Base-by-base conservation (phyloP, 2,113 vertebrate genomes). In the Centropus bengalensis region DNA sequence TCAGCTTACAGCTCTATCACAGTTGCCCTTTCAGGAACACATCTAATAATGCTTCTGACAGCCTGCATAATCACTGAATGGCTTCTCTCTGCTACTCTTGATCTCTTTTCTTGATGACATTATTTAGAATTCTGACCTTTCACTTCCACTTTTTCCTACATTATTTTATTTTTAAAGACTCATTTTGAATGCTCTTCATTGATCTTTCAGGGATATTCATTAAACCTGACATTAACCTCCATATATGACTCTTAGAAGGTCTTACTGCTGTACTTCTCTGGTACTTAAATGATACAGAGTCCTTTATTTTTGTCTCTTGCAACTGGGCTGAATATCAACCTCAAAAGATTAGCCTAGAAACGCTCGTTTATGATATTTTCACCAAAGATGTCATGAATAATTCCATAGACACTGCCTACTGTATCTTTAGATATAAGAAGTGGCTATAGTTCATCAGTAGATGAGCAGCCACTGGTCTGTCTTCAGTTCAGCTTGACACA, bases 51-150 rank as follows among this genome's bases (percentile, higher is more conserved):
- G 55, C 22, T 23, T 88, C 59, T 92, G 89, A 86, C 74, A 89
- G 78, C 21, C n/a, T 30, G n/a, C 63, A 33, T 71, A 52, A 89
- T 89, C 64, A 91, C 64, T 21, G 56, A 94, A 71, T 47, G 77
- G 47, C 68, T 77, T 86, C 60, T 58, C 51, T 58, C 80, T 84
- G 32, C 51, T 89, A 45, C 68, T 91, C 32, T 78, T 14, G 1
- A 52, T 92, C 64, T 91, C 38, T 67, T 75, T 89, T 56, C 32
- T 75, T 91, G 64, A 86, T 64, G 33, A 81, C 6, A 42, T 70
- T 94, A 84, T 84, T 96, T 86, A 82, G 66, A 94, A 89, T 84
- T 75, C 47, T 60, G 81, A 92, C 89, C 56, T 95, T 94, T 87
- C 13, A 38, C 62, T 86, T 52, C 33, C 28, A 14, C 17, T 47